A percentile compares a stretch with the other conserved stretches of the same genome.
Evolutionary conservation across 2,797 vertebrate genomes (phyloP).

Genomic region (Oryzias sinensis): DNA sequence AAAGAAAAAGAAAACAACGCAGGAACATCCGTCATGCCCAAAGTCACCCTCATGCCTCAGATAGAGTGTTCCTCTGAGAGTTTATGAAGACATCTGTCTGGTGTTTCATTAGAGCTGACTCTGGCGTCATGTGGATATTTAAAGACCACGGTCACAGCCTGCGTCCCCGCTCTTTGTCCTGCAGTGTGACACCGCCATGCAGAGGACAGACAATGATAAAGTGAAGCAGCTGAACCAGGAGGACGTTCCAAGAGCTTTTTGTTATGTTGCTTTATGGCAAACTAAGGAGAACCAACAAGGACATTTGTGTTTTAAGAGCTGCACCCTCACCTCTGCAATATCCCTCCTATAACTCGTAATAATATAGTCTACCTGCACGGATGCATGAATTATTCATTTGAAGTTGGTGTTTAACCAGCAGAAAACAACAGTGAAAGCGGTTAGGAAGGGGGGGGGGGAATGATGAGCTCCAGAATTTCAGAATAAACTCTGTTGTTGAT

Average conservation of each 20-base stretch:
- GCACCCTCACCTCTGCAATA: no score
- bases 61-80: conserved; percentile 28
- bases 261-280: not conserved
- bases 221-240: conserved; percentile 19
- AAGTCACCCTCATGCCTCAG: conserved; percentile 61
- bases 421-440: no score
- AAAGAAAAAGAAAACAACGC: conserved; percentile 12
- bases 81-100: conserved; percentile 66
- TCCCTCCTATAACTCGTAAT: no score
- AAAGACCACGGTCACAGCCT: conserved; percentile 24
- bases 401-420: no score
- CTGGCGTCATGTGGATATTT: conserved; percentile 46
- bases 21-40: conserved; percentile 42
- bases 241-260: conserved; percentile 13
- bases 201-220: conserved; percentile 17
- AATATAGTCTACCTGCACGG: no score
- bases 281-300: conserved; percentile 10
- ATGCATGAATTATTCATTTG: no score
- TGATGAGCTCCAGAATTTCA: no score
- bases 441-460: no score
- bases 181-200: not conserved
- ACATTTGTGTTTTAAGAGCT: not conserved
- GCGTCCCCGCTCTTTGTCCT: conserved; percentile 15
- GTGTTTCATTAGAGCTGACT: conserved; percentile 66
- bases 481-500: no score